A percentile compares a stretch with the other conserved stretches of the same genome.
phyloP scores from a whole-genome alignment of 2,888 invertebrate genomes.

The Eristalis intricaria region DNA sequence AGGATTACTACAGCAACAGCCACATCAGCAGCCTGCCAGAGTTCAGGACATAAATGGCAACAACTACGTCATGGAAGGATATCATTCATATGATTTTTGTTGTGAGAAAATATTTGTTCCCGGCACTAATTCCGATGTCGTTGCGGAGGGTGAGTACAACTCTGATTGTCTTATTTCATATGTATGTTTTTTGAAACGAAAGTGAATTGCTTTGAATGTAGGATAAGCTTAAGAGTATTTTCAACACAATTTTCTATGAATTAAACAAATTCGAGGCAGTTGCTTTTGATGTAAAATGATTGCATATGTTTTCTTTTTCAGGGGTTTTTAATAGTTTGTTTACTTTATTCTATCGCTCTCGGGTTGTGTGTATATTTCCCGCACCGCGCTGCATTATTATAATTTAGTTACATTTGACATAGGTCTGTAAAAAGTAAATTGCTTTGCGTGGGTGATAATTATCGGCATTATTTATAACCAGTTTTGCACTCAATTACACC shows the following conservation, averaged over 20 bases:
- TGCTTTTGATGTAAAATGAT: no score
- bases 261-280: background rate
- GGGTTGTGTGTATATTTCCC: no score
- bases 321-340: no score
- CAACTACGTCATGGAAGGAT: conserved; percentile 66
- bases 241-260: background rate
- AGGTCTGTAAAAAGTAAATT: no score
- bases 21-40: background rate
- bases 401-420: no score
- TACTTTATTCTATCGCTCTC: no score
- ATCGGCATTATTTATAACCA: no score
- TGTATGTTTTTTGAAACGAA: background rate
- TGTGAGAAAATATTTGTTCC: conserved; percentile 67
- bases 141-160: conserved; percentile 41
- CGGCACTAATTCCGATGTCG: conserved; percentile 35
- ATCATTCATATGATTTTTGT: conserved; percentile 68
- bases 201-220: background rate
- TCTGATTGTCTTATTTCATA: background rate
- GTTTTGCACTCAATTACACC: no score
- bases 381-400: no score
- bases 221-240: background rate
- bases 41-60: conserved; percentile 66
- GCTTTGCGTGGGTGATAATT: no score
- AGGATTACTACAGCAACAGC: conserved; percentile 27
- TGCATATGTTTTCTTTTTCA: no score